Evolutionary conservation across 2,113 vertebrate genomes (phyloP).

Genomic region (Toxotes chatareus): DNA sequence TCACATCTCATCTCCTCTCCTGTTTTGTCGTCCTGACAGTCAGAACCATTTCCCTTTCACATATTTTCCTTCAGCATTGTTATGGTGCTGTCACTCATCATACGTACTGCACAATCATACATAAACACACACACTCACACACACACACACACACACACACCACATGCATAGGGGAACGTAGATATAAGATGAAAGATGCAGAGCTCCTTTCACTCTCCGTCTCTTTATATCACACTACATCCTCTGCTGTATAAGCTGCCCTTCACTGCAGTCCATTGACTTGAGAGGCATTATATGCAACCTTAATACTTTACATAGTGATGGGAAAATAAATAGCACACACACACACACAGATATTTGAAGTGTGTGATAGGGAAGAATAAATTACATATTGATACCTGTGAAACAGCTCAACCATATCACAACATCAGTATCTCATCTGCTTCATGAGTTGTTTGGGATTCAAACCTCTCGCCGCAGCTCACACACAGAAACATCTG

Average conservation of each 20-base stretch:
- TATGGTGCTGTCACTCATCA: neutral
- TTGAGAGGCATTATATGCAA: neutral
- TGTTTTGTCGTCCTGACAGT: neutral
- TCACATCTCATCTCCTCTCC: neutral
- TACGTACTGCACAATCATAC: neutral
- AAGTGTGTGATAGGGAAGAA: constrained; percentile 23
- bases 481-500: neutral
- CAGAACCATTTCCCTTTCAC: neutral
- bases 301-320: constrained; percentile 48
- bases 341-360: constrained; percentile 6
- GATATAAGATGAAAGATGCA: constrained; percentile 5
- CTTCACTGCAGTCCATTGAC: constrained; percentile 18
- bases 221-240: neutral
- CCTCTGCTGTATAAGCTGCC: constrained; percentile 6
- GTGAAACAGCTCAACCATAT: neutral
- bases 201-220: neutral
- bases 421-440: constrained; percentile 15
- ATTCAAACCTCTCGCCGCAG: neutral
- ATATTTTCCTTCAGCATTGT: neutral
- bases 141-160: neutral
- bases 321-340: constrained; percentile 59
- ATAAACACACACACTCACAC: neutral
- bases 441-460: constrained; percentile 17
- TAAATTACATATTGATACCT: constrained; percentile 33
- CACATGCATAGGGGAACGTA: neutral